Percentiles rank a stretch among this genome's conserved stretches.
Evolutionary conservation across 2,113 vertebrate genomes (phyloP).

Genomic region (Chloropsis cyanopogon): DNA sequence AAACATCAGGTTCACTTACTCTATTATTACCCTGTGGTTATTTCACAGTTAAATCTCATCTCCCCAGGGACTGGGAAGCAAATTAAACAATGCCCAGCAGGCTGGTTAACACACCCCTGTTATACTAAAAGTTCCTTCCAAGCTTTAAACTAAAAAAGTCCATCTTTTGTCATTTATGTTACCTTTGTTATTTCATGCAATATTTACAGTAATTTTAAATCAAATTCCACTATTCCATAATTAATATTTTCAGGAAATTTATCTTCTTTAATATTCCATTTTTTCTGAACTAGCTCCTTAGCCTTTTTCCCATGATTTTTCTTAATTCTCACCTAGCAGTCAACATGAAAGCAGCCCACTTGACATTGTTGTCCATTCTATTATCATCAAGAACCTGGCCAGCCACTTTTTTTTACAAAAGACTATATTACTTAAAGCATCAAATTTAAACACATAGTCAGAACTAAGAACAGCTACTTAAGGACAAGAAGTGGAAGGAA

Average conservation of each 20-base stretch:
- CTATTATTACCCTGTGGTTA: background rate
- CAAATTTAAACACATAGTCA: background rate
- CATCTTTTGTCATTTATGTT: background rate
- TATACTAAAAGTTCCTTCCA: background rate
- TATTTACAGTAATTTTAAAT: background rate
- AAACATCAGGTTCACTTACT: background rate
- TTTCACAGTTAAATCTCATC: background rate
- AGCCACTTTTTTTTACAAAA: background rate
- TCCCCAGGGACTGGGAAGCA: background rate
- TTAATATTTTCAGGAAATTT: background rate
- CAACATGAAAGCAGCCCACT: background rate
- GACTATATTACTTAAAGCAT: background rate
- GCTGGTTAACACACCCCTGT: background rate
- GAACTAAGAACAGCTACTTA: background rate
- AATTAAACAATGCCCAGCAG: background rate
- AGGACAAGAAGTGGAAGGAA: constrained; percentile 21
- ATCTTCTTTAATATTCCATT: background rate
- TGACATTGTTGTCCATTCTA: background rate
- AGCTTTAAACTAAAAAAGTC: background rate
- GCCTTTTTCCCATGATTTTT: background rate
- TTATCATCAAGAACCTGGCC: background rate
- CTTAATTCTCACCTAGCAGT: background rate
- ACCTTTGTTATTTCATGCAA: background rate
- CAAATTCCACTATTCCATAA: background rate
- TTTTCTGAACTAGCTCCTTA: background rate